Base-by-base conservation (phyloP, 37 sponge, comb jelly and placozoan genomes). In the Diacarnus erythraeanus region DNA sequence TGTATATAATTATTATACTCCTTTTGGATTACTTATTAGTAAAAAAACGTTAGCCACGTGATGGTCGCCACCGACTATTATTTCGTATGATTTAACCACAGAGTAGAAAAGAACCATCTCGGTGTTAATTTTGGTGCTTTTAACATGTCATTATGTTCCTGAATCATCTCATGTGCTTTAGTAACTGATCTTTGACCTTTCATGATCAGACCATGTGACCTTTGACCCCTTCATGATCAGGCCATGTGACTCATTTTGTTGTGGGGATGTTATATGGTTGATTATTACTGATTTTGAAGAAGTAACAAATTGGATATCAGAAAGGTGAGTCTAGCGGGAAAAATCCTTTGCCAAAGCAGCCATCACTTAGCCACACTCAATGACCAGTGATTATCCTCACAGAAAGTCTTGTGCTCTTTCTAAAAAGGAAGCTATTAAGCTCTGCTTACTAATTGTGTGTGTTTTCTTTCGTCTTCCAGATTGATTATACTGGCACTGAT, bases 301-400 rank as follows among this genome's bases (percentile, higher is more conserved):
- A 54, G 56, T 54, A 54, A 20, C 56, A 54, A 54, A 10, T 54
- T 54, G 56, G 56, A 54, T 20, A 54, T 54, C 56, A 54, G 56
- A 10, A 54, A 54, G 10, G 56, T 54, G 56, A 54, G 56, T 54
- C 56, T 17, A 54, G 56, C 17, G 56, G 17, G 17, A 54, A 54
- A 54, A 54, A 54, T 54, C 56, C 56, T 54, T 54, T 54, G 56
- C 56, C 56, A 54, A 54, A 54, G 10, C 56, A 54, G 56, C 56
- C 56, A 54, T 54, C 56, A 54, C 56, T 54, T 54, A 54, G 17
- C 56, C 56, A 54, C 17, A 54, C 56, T 54, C 17, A 54, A 54
- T 54, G 56, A 54, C 56, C 10, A 54, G 56, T 20, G 17, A n/a
- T n/a, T n/a, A 54, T 54, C 17, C 56, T 54, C 10, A 20, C 17